Percentiles rank a stretch among this genome's conserved stretches.
phyloP scores from a whole-genome alignment of 2,113 vertebrate genomes.

The Stegastes partitus region DNA sequence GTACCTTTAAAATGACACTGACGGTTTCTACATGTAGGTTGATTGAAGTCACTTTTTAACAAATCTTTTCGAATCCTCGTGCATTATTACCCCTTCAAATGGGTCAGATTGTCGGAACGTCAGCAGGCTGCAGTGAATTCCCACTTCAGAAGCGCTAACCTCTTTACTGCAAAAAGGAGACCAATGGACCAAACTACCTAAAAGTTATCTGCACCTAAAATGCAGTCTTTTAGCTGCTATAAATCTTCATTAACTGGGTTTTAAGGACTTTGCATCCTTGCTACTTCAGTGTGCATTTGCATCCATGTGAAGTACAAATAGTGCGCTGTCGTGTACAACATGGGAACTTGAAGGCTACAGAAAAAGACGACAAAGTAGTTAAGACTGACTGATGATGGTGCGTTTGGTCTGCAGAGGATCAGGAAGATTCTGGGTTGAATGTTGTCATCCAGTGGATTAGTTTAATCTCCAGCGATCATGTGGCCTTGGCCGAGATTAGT shows the following conservation, averaged over 20 bases:
- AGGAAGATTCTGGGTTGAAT: conserved; percentile 49
- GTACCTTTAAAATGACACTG: too few species aligned
- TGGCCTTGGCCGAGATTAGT: conserved; percentile 53
- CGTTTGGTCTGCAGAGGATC: conserved; percentile 55
- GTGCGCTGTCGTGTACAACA: conserved; percentile 30
- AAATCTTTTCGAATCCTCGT: too few species aligned
- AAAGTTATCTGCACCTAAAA: not conserved
- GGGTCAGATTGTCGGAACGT: not conserved
- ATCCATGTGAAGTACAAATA: conserved; percentile 40
- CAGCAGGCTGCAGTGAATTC: not conserved
- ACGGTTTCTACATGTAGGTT: too few species aligned
- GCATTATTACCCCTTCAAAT: not conserved
- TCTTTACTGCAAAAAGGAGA: not conserved
- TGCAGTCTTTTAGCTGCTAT: not conserved
- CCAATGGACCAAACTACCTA: conserved; percentile 15
- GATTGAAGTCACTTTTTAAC: too few species aligned
- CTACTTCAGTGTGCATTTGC: conserved; percentile 47
- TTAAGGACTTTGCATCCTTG: conserved; percentile 34
- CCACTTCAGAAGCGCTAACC: not conserved
- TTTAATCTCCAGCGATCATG: conserved; percentile 62
- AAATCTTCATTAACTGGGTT: conserved; percentile 7
- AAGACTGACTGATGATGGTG: conserved; percentile 61
- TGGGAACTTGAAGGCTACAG: conserved; percentile 65
- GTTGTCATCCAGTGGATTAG: conserved; percentile 65
- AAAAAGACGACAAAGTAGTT: conserved; percentile 43